Evolutionary conservation across 2,797 vertebrate genomes (phyloP), one percentile per base, ranked within the genome.

Genomic region (Sebastes taczanowskii): DNA sequence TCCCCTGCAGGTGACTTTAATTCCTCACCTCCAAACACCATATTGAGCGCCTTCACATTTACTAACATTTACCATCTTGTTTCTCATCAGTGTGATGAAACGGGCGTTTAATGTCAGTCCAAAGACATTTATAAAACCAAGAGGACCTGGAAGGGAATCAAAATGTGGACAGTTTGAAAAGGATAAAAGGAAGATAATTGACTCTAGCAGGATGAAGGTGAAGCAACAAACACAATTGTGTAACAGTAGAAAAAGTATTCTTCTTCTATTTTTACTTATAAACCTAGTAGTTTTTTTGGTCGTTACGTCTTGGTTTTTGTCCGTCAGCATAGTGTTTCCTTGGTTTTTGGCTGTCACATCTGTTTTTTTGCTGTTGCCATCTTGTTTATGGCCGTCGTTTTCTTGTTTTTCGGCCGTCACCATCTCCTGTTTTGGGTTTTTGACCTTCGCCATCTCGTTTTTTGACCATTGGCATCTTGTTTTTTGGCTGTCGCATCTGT

Each of bases 1-100:
- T 80, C 65, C 32, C 83, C 35, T 52, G 13, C 34, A 68, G 58
- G 35, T 35, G 71, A 68, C 59, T 78, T 70, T 22, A 62, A 77
- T 78, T 78, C 52, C 58, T 85, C 72, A 64, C 63, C 34, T 61
- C 27, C 13, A 71, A 77, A 77, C 70, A 52, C 9, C 27, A 27
- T 60, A 84, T 77, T 20, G 78, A 88, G 75, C 30, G 22, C 11
- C 60, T 49, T 77, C 72, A 79, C 65, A 70, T 76, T 80, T 25
- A 10, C 58, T 56, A 23, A 56, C 46, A 14, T 71, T 80, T 32
- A 25, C 35, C 60, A 2, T 32, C 71, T 38, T 70, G 25, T 71
- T 89, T 30, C 81, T 74, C 46, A 59, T 7, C 22, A 20, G 5
- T n/a, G 2, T 27, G 56, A 65, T 61, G 46, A 65, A 74, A 18